A percentile compares a stretch with the other conserved stretches of the same genome.
phyloP scores from a whole-genome alignment of 2,888 invertebrate species.

The Drosophila nigricruria region DNA sequence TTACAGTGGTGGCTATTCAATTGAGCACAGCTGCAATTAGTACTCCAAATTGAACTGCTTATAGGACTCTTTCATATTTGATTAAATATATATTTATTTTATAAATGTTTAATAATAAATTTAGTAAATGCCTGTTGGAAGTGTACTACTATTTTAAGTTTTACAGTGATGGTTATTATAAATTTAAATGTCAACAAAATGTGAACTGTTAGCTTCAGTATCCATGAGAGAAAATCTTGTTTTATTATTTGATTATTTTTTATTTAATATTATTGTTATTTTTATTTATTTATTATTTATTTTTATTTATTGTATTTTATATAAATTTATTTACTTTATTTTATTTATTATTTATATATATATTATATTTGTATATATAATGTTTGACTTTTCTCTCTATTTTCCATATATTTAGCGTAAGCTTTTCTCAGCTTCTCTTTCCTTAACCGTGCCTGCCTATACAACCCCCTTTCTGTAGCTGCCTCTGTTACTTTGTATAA shows the following conservation, averaged over 20 bases:
- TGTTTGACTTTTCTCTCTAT: not conserved
- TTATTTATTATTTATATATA: not conserved
- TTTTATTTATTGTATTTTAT: not conserved
- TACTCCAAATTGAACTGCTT: not conserved
- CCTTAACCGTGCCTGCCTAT: not conserved
- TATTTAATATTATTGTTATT: not conserved
- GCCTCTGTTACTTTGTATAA: slow-evolving; percentile 61
- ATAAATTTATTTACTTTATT: not conserved
- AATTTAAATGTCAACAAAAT: not conserved
- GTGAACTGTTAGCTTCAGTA: not conserved
- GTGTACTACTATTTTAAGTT: not conserved
- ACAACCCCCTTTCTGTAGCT: slow-evolving; percentile 5
- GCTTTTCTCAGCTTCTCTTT: not conserved
- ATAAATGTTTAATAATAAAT: not conserved
- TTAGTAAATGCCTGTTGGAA: not conserved
- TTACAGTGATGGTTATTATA: not conserved
- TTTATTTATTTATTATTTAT: not conserved
- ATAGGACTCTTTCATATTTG: not conserved
- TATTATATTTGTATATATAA: not conserved
- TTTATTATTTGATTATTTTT: not conserved
- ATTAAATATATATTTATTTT: no score
- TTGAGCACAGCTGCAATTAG: not conserved
- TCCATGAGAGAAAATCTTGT: not conserved
- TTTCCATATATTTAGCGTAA: not conserved
- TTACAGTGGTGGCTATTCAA: slow-evolving; percentile 20